Evolutionary conservation across 2,797 vertebrate genomes (phyloP).

Genomic region (Catharus ustulatus): DNA sequence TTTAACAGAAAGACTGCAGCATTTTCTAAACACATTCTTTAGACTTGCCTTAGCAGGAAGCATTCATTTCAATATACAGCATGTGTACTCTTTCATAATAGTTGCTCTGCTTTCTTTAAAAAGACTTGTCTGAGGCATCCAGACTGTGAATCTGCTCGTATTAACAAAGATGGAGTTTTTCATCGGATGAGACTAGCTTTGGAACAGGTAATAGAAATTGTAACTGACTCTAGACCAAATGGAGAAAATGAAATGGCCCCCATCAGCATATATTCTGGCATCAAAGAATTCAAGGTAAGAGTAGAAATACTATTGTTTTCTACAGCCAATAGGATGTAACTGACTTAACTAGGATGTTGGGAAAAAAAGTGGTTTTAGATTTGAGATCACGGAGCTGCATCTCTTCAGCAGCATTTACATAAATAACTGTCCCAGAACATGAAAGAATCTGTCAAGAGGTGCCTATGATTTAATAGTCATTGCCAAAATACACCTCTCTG

Average conservation of each 20-base stretch:
- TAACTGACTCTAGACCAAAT: slow-evolving; percentile 87
- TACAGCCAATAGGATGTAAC: background rate
- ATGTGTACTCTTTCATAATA: background rate
- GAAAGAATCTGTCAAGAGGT: background rate
- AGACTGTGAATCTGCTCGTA: slow-evolving; percentile 94
- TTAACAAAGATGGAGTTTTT: slow-evolving; percentile 97
- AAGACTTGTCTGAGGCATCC: slow-evolving; percentile 98
- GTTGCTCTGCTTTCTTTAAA: slow-evolving; percentile 47
- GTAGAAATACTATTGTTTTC: background rate
- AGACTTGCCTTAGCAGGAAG: background rate
- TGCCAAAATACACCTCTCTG: background rate
- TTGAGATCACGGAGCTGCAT: background rate
- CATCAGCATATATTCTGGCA: slow-evolving; percentile 89
- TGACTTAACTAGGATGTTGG: background rate
- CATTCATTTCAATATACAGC: background rate
- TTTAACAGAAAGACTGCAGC: background rate
- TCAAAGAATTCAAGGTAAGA: slow-evolving; percentile 94
- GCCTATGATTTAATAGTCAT: background rate
- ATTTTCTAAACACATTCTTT: background rate
- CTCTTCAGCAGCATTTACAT: background rate
- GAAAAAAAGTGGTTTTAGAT: background rate
- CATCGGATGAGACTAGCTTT: slow-evolving; percentile 94
- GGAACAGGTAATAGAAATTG: slow-evolving; percentile 97
- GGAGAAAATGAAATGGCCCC: slow-evolving; percentile 85
- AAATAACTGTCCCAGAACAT: background rate